A percentile compares a stretch with the other conserved stretches of the same genome.
These are phyloP conservation scores for Karalla daura DNA, from an alignment of 2,797 vertebrate species.

Conservation along the genomic window DNA sequence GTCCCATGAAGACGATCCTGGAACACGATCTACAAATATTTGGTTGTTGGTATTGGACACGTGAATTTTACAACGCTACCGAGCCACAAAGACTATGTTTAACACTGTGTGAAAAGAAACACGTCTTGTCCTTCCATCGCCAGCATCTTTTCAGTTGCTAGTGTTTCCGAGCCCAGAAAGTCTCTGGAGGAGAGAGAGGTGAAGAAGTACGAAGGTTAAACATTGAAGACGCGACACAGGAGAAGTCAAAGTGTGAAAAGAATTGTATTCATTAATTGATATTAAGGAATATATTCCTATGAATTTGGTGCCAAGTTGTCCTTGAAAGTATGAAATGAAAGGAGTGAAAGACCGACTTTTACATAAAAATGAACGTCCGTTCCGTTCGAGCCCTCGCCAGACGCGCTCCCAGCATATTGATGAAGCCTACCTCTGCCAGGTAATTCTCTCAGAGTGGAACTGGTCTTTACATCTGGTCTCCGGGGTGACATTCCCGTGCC, in stretches of 20 bases:
- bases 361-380: no score
- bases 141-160: slow-evolving; percentile 8
- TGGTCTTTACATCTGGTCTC: no score
- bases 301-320: slow-evolving; percentile 3
- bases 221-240: neutral
- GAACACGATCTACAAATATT: neutral
- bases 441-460: no score
- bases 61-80: neutral
- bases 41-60: slow-evolving; percentile 1
- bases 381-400: no score
- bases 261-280: neutral
- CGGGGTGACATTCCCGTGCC: no score
- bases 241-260: neutral
- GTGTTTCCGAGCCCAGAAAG: neutral
- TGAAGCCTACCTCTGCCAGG: no score
- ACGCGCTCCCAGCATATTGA: no score
- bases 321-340: neutral
- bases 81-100: slow-evolving; percentile 9
- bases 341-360: neutral
- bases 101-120: slow-evolving; percentile 4
- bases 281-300: neutral
- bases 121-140: slow-evolving; percentile 7
- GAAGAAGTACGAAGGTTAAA: neutral
- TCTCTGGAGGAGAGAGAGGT: no score
- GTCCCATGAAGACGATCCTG: neutral